Conservation (phyloP, 2,888 invertebrate species). For the Elmis aenea region DNA sequence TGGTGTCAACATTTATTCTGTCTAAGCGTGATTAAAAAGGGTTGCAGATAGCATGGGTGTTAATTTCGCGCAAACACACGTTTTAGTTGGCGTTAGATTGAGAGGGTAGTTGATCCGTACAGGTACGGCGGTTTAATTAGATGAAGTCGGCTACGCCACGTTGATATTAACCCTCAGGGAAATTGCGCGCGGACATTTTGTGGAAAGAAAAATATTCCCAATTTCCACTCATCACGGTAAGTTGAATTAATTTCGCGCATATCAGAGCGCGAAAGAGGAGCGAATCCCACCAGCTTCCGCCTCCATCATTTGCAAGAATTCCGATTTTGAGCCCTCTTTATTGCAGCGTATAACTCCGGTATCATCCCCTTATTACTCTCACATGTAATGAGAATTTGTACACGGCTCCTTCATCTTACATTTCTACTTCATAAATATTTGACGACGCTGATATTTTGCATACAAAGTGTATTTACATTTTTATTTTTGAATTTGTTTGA, state of each 20-base stretch:
- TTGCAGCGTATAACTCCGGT: conserved; percentile 20
- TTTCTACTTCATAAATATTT: no score
- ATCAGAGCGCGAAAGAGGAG: conserved; percentile 26
- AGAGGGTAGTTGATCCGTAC: conserved; percentile 29
- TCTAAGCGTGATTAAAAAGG: no score
- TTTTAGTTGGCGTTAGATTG: conserved; percentile 29
- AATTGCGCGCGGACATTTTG: conserved; percentile 40
- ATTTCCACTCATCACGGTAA: conserved; percentile 37
- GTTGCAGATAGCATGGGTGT: no score
- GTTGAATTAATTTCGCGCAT: conserved; percentile 36
- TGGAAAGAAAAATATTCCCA: conserved; percentile 39
- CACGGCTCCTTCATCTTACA: conserved; percentile 2
- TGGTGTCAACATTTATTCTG: no score
- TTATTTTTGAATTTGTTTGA: no score
- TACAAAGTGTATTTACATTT: no score
- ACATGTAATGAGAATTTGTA: conserved; percentile 25
- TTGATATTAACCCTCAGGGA: conserved; percentile 39
- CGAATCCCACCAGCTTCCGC: conserved; percentile 24
- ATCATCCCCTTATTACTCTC: conserved; percentile 24
- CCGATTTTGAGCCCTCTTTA: conserved; percentile 25
- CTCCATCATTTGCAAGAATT: conserved; percentile 25
- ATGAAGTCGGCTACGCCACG: conserved; percentile 27
- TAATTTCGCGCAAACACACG: conserved; percentile 13
- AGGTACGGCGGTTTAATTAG: conserved; percentile 19
- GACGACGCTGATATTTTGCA: no score